Conservation (phyloP, 92 coral and sea anemone genomes). For the Micromussa lordhowensis region DNA sequence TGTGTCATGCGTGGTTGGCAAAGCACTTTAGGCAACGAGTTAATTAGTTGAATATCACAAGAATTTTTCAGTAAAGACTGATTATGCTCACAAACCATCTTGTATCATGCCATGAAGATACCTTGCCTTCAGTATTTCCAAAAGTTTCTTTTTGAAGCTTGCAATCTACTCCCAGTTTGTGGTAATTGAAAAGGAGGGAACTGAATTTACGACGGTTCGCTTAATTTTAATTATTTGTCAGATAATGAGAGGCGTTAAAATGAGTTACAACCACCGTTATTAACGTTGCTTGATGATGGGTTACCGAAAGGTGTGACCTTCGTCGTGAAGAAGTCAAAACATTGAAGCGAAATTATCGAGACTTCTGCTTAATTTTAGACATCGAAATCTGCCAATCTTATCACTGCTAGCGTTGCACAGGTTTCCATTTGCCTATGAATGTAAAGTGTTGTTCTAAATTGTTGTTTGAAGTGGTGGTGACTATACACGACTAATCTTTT, state of each 20-base stretch:
- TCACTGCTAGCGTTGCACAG: not conserved
- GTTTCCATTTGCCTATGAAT: not conserved
- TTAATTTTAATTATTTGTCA: slow-evolving; percentile 1
- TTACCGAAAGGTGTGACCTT: slow-evolving; percentile 10
- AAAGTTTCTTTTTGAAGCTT: not conserved
- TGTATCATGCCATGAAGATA: not conserved
- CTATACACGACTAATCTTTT: not conserved
- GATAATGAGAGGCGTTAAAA: slow-evolving; percentile 38
- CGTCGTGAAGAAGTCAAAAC: not conserved
- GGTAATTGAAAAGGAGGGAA: not conserved
- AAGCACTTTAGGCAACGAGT: not conserved
- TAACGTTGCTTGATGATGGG: slow-evolving; percentile 15
- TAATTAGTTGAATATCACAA: not conserved
- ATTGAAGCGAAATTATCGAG: not conserved
- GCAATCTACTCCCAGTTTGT: not conserved
- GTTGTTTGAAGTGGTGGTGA: not conserved
- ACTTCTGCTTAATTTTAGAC: not conserved
- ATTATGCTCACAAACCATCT: not conserved
- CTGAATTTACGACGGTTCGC: slow-evolving; percentile 17
- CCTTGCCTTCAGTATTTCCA: not conserved
- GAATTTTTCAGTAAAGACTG: not conserved
- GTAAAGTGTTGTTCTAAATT: not conserved
- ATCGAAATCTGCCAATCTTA: not conserved
- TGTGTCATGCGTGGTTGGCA: slow-evolving; percentile 10
- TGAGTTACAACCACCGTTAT: slow-evolving; percentile 20